Evolutionary conservation across 2,797 vertebrate species (phyloP).

Genomic region (Thalassophryne amazonica): DNA sequence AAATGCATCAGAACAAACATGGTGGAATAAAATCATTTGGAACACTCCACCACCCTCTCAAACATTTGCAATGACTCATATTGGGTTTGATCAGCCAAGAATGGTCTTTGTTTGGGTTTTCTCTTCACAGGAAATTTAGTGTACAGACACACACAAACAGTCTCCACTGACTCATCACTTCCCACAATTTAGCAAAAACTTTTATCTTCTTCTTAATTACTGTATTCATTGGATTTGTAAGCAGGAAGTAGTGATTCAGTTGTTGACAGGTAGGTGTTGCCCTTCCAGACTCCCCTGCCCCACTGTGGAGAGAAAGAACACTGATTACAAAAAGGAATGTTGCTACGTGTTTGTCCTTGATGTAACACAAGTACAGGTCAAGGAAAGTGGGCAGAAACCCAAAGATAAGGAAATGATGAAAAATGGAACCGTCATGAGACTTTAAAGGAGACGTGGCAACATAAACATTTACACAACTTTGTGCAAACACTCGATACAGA

Average conservation of each 20-base stretch:
- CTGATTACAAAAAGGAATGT: constrained; percentile 49
- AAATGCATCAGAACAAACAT: too few species aligned
- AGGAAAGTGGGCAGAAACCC: constrained; percentile 32
- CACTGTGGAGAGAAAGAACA: constrained; percentile 57
- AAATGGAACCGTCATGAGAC: constrained; percentile 3
- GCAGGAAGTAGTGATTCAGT: constrained; percentile 61
- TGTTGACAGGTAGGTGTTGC: constrained; percentile 50
- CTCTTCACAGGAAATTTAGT: constrained; percentile 6
- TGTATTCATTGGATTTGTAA: not conserved
- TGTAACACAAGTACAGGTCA: constrained; percentile 13
- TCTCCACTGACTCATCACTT: constrained; percentile 31
- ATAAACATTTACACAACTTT: constrained; percentile 6
- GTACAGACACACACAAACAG: constrained; percentile 14
- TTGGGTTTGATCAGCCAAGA: constrained; percentile 5
- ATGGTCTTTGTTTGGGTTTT: constrained; percentile 15
- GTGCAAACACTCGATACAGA: constrained; percentile 1
- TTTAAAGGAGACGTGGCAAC: constrained; percentile 16
- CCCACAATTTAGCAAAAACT: too few species aligned
- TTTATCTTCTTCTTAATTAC: too few species aligned
- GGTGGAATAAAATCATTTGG: constrained; percentile 11
- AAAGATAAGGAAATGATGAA: constrained; percentile 32
- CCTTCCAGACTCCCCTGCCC: constrained; percentile 15
- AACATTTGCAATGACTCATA: constrained; percentile 42
- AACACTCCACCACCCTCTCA: constrained; percentile 6
- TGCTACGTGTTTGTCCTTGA: constrained; percentile 13